A percentile compares a stretch with the other conserved stretches of the same genome.
Evolutionary conservation across 2,797 vertebrate genomes (phyloP).

Genomic region (Alca torda): DNA sequence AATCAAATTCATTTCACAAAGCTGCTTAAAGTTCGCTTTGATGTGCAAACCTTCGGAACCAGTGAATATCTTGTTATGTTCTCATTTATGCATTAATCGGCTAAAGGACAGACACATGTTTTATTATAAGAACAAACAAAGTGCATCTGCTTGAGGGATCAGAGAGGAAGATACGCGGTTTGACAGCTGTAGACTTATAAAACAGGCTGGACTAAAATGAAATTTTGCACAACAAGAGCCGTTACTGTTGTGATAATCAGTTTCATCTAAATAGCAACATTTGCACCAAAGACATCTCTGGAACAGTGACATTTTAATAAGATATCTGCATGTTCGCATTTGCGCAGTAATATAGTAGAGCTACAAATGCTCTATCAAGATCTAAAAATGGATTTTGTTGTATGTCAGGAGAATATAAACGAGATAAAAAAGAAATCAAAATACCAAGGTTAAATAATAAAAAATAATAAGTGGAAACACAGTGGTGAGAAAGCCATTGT

Average conservation of each 20-base stretch:
- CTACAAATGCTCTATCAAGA: constrained; percentile 8
- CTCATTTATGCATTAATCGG: constrained; percentile 53
- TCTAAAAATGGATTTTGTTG: constrained; percentile 19
- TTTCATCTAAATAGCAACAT: constrained; percentile 52
- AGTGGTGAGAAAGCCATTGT: neutral
- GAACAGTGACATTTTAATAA: constrained; percentile 52
- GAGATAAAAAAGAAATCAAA: constrained; percentile 49
- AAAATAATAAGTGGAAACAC: constrained; percentile 22
- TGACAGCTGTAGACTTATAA: constrained; percentile 40
- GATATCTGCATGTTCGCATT: constrained; percentile 23
- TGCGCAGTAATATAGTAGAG: neutral
- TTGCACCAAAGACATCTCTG: neutral
- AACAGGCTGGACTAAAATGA: constrained; percentile 28
- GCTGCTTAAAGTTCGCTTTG: constrained; percentile 44
- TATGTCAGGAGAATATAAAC: constrained; percentile 44
- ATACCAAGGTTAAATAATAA: constrained; percentile 19
- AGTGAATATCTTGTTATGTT: constrained; percentile 42
- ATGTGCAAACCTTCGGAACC: constrained; percentile 26
- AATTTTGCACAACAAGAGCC: constrained; percentile 15
- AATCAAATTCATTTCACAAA: constrained; percentile 10
- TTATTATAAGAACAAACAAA: constrained; percentile 55
- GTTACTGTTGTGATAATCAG: constrained; percentile 22
- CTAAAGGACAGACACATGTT: constrained; percentile 50
- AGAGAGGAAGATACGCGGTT: neutral
- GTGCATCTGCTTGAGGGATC: constrained; percentile 55